phyloP scores from a whole-genome alignment of 1,140 invertebrate genomes.

The Dufourea novaeangliae region DNA sequence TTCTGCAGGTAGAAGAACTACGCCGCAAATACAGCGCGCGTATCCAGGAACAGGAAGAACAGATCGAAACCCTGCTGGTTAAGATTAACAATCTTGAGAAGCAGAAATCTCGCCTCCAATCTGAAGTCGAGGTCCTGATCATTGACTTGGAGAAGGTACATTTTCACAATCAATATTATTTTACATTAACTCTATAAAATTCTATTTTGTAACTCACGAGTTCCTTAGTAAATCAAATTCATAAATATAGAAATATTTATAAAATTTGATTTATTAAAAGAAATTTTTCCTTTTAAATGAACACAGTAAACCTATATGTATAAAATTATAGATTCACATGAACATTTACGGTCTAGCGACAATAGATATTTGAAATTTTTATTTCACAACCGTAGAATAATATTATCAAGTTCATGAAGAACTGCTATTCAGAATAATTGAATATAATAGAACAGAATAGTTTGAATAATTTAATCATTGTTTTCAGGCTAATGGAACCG shows the following conservation, averaged over 20 bases:
- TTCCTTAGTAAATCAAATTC: too few species aligned
- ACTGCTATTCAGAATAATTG: not conserved
- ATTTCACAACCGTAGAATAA: not conserved
- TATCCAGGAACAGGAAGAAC: slow-evolving; percentile 97
- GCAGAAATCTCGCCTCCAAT: slow-evolving; percentile 96
- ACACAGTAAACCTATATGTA: too few species aligned
- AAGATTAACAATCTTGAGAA: slow-evolving; percentile 97
- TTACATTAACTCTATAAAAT: too few species aligned
- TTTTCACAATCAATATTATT: not conserved
- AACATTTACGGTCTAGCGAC: too few species aligned
- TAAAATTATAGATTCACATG: too few species aligned
- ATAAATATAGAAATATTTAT: too few species aligned
- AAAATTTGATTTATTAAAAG: too few species aligned
- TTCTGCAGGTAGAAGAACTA: slow-evolving; percentile 87
- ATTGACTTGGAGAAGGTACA: slow-evolving; percentile 96
- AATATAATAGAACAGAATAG: not conserved
- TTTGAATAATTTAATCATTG: not conserved
- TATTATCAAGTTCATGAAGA: not conserved
- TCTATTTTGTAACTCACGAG: not conserved
- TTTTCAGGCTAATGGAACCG: slow-evolving; percentile 92
- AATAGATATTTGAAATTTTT: too few species aligned
- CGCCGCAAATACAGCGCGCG: slow-evolving; percentile 94
- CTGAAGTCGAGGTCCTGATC: slow-evolving; percentile 97
- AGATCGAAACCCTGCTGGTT: slow-evolving; percentile 94
- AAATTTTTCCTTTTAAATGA: too few species aligned